Evolutionary conservation across 2,797 vertebrate genomes (phyloP).

Genomic region (Alcedo quadribrachys): DNA sequence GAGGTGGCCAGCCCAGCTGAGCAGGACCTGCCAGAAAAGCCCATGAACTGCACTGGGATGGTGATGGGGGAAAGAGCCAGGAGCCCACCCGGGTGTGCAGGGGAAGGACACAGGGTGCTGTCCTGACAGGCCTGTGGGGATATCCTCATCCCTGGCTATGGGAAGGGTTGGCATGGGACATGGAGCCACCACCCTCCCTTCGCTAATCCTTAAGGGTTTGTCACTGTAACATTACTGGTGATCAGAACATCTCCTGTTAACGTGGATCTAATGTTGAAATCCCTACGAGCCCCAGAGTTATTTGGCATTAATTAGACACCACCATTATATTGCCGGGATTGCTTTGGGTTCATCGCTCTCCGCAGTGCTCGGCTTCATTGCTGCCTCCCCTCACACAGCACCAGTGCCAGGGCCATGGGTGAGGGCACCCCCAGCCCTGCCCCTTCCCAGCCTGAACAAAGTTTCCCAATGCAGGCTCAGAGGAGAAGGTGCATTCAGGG

Average conservation of each 20-base stretch:
- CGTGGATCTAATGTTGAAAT: conserved; percentile 66
- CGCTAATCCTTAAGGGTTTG: background rate
- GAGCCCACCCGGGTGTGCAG: background rate
- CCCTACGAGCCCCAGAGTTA: conserved; percentile 59
- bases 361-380: background rate
- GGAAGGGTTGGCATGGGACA: background rate
- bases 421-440: background rate
- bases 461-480: background rate
- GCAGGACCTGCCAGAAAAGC: background rate
- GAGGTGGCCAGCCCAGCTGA: background rate
- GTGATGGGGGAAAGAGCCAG: background rate
- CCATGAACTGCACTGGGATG: rapidly evolving
- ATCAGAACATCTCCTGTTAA: conserved; percentile 57
- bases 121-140: background rate
- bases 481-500: background rate
- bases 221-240: conserved; percentile 6
- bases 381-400: background rate
- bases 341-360: conserved; percentile 43
- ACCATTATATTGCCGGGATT: conserved; percentile 42
- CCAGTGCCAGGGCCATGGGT: background rate
- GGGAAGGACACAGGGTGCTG: background rate
- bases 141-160: rapidly evolving
- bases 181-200: background rate
- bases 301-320: conserved; percentile 65
- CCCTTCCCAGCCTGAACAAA: background rate